These are phyloP conservation scores for Naso thynnoides DNA, from an alignment of 2,797 vertebrate species.

Conservation along the genomic window DNA sequence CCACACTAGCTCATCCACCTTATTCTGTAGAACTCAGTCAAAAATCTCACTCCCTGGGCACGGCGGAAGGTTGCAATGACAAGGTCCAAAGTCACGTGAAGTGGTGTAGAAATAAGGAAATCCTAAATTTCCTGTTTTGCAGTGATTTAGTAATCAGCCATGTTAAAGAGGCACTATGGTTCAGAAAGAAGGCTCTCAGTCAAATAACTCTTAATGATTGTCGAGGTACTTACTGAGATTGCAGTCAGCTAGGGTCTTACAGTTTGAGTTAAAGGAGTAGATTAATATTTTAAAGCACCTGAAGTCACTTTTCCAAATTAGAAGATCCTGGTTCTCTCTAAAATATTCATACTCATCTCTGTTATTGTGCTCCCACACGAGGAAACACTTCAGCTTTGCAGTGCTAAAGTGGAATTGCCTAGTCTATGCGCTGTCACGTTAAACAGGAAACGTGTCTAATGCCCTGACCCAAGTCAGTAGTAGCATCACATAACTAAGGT, in stretches of 20 bases:
- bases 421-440: slow-evolving; percentile 22
- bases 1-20: slow-evolving; percentile 33
- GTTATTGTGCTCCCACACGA: slow-evolving; percentile 10
- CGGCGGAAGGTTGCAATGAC: slow-evolving; percentile 29
- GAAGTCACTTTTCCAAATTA: slow-evolving; percentile 49
- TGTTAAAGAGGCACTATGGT: slow-evolving; percentile 77
- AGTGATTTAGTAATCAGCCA: slow-evolving; percentile 50
- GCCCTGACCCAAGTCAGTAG: slow-evolving; percentile 16
- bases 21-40: slow-evolving; percentile 51
- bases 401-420: slow-evolving; percentile 20
- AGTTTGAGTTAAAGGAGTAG: slow-evolving; percentile 28
- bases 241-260: slow-evolving; percentile 56
- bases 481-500: slow-evolving; percentile 22
- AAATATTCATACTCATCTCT: slow-evolving; percentile 37
- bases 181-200: slow-evolving; percentile 71
- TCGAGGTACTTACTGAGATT: slow-evolving; percentile 59
- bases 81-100: slow-evolving; percentile 41
- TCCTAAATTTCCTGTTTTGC: slow-evolving; percentile 32
- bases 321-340: slow-evolving; percentile 42
- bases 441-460: slow-evolving; percentile 26
- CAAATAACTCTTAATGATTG: slow-evolving; percentile 42
- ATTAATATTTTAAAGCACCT: slow-evolving; percentile 48
- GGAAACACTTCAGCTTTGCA: slow-evolving; percentile 24
- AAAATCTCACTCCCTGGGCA: slow-evolving; percentile 24
- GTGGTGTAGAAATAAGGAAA: slow-evolving; percentile 37